A percentile compares a stretch with the other conserved stretches of the same genome.
phyloP scores from a whole-genome alignment of 2,797 vertebrate species.

The Diglossa cyanea region DNA sequence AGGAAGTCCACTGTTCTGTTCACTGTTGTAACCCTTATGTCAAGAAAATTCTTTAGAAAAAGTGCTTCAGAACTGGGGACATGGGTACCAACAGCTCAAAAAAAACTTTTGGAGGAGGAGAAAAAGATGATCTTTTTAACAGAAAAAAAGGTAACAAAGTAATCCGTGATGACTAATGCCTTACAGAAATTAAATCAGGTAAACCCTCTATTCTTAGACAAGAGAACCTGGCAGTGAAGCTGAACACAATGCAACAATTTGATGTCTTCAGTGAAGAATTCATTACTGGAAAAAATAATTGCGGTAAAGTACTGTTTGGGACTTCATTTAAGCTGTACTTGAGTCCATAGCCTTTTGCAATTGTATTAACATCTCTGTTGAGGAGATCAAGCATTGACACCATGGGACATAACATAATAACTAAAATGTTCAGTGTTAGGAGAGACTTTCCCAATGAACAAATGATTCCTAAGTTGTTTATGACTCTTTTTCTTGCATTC shows the following conservation, averaged over 20 bases:
- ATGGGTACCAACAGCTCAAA: neutral
- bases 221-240: neutral
- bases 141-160: neutral
- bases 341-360: neutral
- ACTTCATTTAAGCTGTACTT: neutral
- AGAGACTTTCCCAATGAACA: neutral
- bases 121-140: neutral
- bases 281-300: neutral
- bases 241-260: neutral
- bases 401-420: neutral
- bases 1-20: neutral
- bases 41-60: neutral
- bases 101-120: neutral
- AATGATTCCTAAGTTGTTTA: neutral
- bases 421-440: neutral
- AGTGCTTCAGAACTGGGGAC: neutral
- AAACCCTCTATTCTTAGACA: neutral
- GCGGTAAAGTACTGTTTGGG: neutral
- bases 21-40: fast-evolving
- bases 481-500: neutral
- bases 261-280: neutral
- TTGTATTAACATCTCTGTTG: neutral
- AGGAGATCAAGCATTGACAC: neutral
- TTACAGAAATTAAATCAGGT: neutral
- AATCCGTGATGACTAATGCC: neutral